Base-by-base conservation (phyloP, 2,797 vertebrate species). In the Caiman crocodilus region DNA sequence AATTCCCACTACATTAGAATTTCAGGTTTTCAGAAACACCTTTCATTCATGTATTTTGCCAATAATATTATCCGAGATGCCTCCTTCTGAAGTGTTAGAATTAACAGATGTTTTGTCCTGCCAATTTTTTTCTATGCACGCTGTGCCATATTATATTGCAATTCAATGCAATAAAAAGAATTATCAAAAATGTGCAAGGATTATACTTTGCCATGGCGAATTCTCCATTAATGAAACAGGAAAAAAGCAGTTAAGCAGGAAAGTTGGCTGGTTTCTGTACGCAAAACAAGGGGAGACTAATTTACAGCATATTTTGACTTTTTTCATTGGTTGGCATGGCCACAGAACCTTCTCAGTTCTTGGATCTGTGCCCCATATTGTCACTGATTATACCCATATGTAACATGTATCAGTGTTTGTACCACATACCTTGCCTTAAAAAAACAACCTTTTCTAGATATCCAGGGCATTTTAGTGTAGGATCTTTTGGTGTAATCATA, bases 41-140 rank as follows among this genome's bases (percentile, higher is more conserved):
- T 85, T 90, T 77, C 84, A 73, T 25, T 90, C 84, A 89, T 92
- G 79, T 55, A 91, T 82, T 80, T 85, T 25, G 35, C 21, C 84
- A 90, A 77, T 7, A 84, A 89, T 20, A 85, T 80, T 71, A 58
- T 58, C 76, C 84, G 67, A 87, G 91, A 71, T 3, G 14, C 82
- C n/a, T 35, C 35, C 60, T 21, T 88, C 4, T 58, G 85, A 90
- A 89, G 12, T 77, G 25, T 78, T 42, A 85, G 56, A 85, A 85
- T 78, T 58, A 76, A 50, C n/a, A 35, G 64, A 84, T 55, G 91
- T 63, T 35, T 90, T 80, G 3, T 2, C 30, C 7, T 73, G n/a
- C 1, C 14, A 3, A 21, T 59, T 7, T 69, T 59, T 60, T 67
- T 2, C 30, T 28, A 60, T 12, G 35, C 11, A 65, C 55, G 15